These are phyloP conservation scores for Euphonia xanthogaster DNA, from an alignment of 2,797 vertebrate species.

Conservation along the genomic window DNA sequence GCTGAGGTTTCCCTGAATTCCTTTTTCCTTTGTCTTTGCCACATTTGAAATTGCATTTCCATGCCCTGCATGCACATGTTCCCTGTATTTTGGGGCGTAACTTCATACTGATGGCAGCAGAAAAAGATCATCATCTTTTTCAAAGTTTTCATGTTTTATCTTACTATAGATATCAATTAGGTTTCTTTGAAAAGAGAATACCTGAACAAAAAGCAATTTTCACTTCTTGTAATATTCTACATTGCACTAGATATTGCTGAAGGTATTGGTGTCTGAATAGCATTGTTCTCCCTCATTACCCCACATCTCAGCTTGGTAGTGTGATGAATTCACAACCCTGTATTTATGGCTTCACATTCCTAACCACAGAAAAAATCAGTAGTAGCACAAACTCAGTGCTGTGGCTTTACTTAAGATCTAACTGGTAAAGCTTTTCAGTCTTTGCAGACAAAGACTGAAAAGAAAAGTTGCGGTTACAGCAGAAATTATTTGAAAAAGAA, in stretches of 20 bases:
- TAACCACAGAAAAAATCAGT: neutral
- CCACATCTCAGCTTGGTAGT: neutral
- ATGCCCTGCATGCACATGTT: neutral
- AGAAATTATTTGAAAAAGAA: neutral
- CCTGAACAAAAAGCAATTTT: neutral
- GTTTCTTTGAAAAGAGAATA: neutral
- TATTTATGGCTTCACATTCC: neutral
- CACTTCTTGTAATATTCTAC: neutral
- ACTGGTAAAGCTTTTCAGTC: neutral
- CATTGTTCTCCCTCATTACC: slow-evolving; percentile 17
- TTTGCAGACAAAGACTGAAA: neutral
- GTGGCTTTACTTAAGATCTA: neutral
- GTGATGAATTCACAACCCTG: neutral
- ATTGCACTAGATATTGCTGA: neutral
- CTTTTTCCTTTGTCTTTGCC: neutral
- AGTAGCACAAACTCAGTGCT: neutral
- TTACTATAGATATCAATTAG: neutral
- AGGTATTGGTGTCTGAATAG: neutral
- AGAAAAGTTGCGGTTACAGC: neutral
- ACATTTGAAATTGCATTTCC: neutral
- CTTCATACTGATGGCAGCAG: neutral
- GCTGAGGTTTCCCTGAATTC: neutral
- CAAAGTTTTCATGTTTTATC: neutral
- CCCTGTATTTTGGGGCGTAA: neutral
- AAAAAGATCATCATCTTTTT: neutral